phyloP scores from a whole-genome alignment of 64 coral and sea anemone species.

The Stichodactyla mertensii region DNA sequence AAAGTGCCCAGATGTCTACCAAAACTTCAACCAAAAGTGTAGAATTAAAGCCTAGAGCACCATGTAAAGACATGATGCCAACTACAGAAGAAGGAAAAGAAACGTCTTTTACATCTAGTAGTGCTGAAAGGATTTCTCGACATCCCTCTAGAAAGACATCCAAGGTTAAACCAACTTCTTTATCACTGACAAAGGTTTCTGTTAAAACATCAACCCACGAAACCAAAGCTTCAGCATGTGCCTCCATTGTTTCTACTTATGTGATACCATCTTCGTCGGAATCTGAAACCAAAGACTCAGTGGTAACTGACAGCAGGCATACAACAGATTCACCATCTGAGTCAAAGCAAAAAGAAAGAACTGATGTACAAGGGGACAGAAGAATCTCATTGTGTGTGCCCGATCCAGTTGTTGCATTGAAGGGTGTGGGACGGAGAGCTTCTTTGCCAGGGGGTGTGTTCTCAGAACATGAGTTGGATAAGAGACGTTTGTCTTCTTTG shows the following conservation, averaged over 20 bases:
- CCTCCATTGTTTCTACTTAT: background rate
- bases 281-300: background rate
- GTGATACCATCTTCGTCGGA: background rate
- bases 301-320: background rate
- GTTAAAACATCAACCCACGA: background rate
- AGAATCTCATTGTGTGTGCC: conserved; percentile 4
- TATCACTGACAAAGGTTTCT: background rate
- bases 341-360: background rate
- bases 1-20: background rate
- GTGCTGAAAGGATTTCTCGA: background rate
- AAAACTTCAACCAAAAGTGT: conserved; percentile 16
- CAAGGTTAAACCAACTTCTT: background rate
- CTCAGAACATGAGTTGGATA: background rate
- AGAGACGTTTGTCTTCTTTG: background rate
- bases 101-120: background rate
- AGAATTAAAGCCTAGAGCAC: background rate
- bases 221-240: background rate
- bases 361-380: background rate
- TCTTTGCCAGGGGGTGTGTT: background rate
- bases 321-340: background rate
- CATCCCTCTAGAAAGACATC: background rate
- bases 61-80: background rate
- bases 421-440: background rate
- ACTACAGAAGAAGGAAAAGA: too few relatives aligned
- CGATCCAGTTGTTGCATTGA: conserved; percentile 1